Percentiles rank a stretch among this genome's conserved stretches.
These are phyloP conservation scores for Ceraclea dissimilis DNA, from an alignment of 2,888 invertebrate species.

Conservation along the genomic window DNA sequence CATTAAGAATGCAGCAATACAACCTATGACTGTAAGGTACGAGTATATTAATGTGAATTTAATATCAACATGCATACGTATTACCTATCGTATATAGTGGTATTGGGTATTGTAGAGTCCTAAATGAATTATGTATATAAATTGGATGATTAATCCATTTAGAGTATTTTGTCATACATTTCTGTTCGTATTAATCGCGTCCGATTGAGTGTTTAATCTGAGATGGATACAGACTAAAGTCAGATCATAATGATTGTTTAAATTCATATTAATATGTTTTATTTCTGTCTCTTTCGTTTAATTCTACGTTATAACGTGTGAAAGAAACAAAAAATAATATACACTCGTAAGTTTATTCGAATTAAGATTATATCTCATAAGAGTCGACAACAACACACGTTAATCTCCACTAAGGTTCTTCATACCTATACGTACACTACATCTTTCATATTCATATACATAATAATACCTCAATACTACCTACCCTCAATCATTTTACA, in stretches of 20 bases:
- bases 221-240: conserved; percentile 10
- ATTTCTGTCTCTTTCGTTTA: not conserved
- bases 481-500: conserved; percentile 18
- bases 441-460: too few relatives aligned
- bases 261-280: not conserved
- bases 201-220: conserved; percentile 10
- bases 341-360: not conserved
- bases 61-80: not conserved
- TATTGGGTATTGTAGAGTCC: too few relatives aligned
- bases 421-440: not conserved
- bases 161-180: conserved; percentile 4
- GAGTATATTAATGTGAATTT: not conserved
- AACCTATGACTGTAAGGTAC: not conserved
- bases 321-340: not conserved
- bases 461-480: too few relatives aligned
- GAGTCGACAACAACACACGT: conserved; percentile 22
- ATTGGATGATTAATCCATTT: conserved; percentile 1
- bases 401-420: conserved; percentile 18
- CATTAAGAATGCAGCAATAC: too few relatives aligned
- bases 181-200: conserved; percentile 7
- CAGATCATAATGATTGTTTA: conserved; percentile 3
- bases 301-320: not conserved
- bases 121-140: too few relatives aligned
- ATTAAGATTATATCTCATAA: conserved; percentile 7
- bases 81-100: too few relatives aligned